A percentile compares a stretch with the other conserved stretches of the same genome.
Evolutionary conservation across 1,140 invertebrate genomes (phyloP).

Genomic region (Anagrus nilaparvatae): DNA sequence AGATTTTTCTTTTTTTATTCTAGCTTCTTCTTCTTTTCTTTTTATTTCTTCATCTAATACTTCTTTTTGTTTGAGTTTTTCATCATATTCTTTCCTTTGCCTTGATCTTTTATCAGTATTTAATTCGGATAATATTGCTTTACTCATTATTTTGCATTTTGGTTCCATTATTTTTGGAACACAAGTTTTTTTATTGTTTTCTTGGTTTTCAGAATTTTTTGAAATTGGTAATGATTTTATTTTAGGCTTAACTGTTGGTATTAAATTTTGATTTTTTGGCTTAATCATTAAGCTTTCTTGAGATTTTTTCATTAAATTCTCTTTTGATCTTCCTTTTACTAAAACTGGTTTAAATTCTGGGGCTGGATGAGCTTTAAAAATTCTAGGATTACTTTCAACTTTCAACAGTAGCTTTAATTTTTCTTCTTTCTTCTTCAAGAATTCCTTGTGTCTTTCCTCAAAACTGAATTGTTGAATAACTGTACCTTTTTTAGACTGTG

Average conservation of each 20-base stretch:
- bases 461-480: conserved; percentile 43
- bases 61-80: conserved; percentile 32
- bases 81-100: conserved; percentile 31
- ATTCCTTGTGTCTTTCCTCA: conserved; percentile 40
- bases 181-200: conserved; percentile 11
- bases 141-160: conserved; percentile 16
- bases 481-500: conserved; percentile 15
- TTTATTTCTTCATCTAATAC: conserved; percentile 20
- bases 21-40: conserved; percentile 21
- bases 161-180: conserved; percentile 12
- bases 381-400: conserved; percentile 32
- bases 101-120: conserved; percentile 35
- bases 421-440: conserved; percentile 41
- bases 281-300: conserved; percentile 6
- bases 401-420: conserved; percentile 40
- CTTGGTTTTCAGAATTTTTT: conserved; percentile 12
- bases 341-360: conserved; percentile 34
- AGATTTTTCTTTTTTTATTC: conserved; percentile 22
- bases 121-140: conserved; percentile 21
- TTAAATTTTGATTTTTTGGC: background rate
- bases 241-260: conserved; percentile 1
- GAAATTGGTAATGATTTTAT: background rate
- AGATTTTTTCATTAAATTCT: conserved; percentile 14
- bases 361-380: conserved; percentile 44
- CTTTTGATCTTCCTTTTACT: conserved; percentile 18